Evolutionary conservation across 2,113 vertebrate species (phyloP), one percentile per base, ranked within the genome.

Genomic region (Crocuta crocuta): DNA sequence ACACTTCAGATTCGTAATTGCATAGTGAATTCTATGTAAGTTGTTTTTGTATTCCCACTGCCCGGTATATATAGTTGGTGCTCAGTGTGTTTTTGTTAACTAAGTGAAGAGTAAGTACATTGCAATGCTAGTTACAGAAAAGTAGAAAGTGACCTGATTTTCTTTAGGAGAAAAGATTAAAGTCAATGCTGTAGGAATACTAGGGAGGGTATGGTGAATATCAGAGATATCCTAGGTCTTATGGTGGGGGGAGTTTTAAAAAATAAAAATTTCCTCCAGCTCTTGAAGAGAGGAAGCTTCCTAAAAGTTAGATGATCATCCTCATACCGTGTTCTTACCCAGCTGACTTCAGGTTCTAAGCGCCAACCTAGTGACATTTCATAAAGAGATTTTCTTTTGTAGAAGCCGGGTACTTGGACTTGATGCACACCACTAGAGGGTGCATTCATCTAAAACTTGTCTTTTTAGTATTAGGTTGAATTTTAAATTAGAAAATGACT

Each of bases 381-480:
- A 68, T 71, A 21, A 39, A 55, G n/a, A 35, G 9, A 19, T 50
- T 96, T 97, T 70, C 12, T 78, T 84, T 35, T 53, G 3, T 55
- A 48, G 81, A 61, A 79, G 8, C 63, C 35, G 71, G 45, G 70
- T 90, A 43, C n/a, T 80, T 95, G 24, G 66, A 68, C n/a, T 55
- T 48, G 65, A 15, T 4, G 1, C 85, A 9, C 35, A 73, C 94
- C 95, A 86, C 81, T 91, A 81, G 95, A 94, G 95, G 94, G 65
- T 90, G 89, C 45, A 26, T 91, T 45, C 33, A 58, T 23, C 61
- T 95, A n/a, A 76, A n/a, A 65, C 16, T 95, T 94, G 4, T 61
- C 21, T 43, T 70, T 23, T 66, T 63, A 66, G 15, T 87, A 35
- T 26, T 66, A 21, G 0, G 0, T 58, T 68, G n/a, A 83, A 61